phyloP scores from a whole-genome alignment of 2,888 invertebrate genomes.

The Diaperis boleti region DNA sequence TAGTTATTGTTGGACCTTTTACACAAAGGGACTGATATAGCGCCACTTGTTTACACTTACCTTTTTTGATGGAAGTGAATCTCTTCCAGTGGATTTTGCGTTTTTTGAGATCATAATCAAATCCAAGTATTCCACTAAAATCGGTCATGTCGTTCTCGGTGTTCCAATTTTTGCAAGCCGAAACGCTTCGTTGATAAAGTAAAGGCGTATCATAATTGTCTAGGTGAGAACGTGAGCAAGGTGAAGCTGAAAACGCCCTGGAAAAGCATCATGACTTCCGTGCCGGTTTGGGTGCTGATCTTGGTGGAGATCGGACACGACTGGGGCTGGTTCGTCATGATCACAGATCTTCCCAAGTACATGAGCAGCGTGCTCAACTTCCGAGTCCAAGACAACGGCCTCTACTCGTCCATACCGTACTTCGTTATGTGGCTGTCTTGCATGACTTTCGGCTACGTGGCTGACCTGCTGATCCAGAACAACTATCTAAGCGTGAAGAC shows the following conservation, averaged over 20 bases:
- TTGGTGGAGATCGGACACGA: slow-evolving; percentile 3
- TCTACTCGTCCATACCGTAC: slow-evolving; percentile 74
- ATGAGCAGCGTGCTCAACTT: slow-evolving; percentile 76
- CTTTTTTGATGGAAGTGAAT: no score
- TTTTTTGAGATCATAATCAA: no score
- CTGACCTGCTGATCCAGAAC: not conserved
- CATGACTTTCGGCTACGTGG: not conserved
- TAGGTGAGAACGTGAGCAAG: not conserved
- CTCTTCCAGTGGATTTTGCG: no score
- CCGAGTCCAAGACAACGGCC: slow-evolving; percentile 73
- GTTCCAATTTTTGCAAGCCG: no score
- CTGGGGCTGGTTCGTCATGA: slow-evolving; percentile 80
- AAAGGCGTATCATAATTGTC: not conserved
- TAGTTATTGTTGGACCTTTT: no score
- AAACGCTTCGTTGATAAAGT: not conserved
- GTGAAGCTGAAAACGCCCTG: slow-evolving; percentile 62
- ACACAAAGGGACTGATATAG: no score
- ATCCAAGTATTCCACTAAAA: no score
- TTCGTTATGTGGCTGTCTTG: slow-evolving; percentile 72
- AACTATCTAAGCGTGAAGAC: not conserved
- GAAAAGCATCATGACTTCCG: not conserved
- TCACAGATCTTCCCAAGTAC: slow-evolving; percentile 73
- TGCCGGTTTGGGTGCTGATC: not conserved
- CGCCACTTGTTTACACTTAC: no score
- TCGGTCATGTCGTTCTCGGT: no score